Evolutionary conservation across 1,140 invertebrate species (phyloP).

Genomic region (Paralvinella palmiformis): DNA sequence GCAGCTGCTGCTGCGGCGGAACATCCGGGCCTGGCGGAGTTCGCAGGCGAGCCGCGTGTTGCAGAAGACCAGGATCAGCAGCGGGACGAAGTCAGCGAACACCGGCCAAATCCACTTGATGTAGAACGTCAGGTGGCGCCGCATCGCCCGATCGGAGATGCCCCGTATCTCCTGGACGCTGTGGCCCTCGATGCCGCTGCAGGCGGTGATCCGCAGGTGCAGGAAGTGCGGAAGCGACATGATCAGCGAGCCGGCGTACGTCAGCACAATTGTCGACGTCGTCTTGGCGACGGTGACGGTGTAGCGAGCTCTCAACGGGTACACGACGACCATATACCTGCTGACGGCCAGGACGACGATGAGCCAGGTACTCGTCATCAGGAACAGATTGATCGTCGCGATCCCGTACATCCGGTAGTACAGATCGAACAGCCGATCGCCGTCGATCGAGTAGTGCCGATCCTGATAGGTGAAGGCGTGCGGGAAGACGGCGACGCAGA

Average conservation of each 20-base stretch:
- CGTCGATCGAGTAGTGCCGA: neutral
- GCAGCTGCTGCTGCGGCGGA: neutral
- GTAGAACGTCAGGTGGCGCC: no score
- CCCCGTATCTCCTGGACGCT: no score
- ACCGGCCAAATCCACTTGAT: neutral
- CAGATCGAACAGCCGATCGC: neutral
- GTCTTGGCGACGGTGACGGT: neutral
- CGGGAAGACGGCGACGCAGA: conserved; percentile 16
- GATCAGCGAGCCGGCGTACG: neutral
- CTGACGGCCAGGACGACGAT: conserved; percentile 17
- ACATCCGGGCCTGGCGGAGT: neutral
- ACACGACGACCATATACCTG: conserved; percentile 15
- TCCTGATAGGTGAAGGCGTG: neutral
- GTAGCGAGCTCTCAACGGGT: conserved; percentile 15
- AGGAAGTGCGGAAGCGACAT: neutral
- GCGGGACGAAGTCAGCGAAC: neutral
- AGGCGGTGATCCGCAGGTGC: neutral
- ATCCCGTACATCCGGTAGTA: neutral
- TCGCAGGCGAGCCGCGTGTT: conserved; percentile 9
- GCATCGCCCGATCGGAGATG: no score
- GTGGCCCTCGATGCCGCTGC: neutral
- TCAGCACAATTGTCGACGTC: neutral
- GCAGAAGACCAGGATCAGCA: conserved; percentile 6
- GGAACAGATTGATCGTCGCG: conserved; percentile 12
- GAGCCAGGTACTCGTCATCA: conserved; percentile 18